These are phyloP conservation scores for Lepidochitona cinerea DNA, from an alignment of 2,888 invertebrate genomes.

Conservation along the genomic window DNA sequence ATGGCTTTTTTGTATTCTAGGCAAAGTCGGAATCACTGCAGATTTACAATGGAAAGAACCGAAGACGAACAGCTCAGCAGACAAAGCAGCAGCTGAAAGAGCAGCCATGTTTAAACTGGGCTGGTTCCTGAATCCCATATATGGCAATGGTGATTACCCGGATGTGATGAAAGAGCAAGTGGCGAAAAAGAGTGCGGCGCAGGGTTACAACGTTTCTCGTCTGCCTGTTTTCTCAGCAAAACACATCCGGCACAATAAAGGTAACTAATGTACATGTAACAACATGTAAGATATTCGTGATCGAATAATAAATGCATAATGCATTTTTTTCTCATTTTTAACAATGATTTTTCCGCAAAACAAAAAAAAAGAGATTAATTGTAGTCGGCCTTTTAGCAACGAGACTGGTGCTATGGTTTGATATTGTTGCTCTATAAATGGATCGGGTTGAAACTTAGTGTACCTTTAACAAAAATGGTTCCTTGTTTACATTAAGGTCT, in stretches of 20 bases:
- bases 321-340: too few species aligned
- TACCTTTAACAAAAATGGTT: too few species aligned
- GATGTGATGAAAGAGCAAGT: slow-evolving; percentile 53
- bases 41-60: slow-evolving; percentile 56
- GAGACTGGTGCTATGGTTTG: too few species aligned
- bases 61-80: slow-evolving; percentile 41
- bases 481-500: too few species aligned
- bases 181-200: slow-evolving; percentile 43
- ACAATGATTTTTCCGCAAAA: too few species aligned
- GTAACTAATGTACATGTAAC: slow-evolving; percentile 31
- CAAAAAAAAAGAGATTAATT: too few species aligned
- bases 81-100: slow-evolving; percentile 51
- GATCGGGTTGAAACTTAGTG: too few species aligned
- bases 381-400: too few species aligned
- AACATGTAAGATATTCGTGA: neutral
- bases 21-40: slow-evolving; percentile 50
- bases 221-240: slow-evolving; percentile 62
- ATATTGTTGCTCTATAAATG: too few species aligned
- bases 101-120: slow-evolving; percentile 53
- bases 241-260: slow-evolving; percentile 56
- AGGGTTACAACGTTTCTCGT: slow-evolving; percentile 31
- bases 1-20: slow-evolving; percentile 36
- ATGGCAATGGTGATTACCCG: slow-evolving; percentile 73
- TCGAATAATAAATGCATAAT: too few species aligned
- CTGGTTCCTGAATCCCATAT: slow-evolving; percentile 63